phyloP scores from a whole-genome alignment of 2,113 vertebrate genomes.

The Megaceryle torquata region DNA sequence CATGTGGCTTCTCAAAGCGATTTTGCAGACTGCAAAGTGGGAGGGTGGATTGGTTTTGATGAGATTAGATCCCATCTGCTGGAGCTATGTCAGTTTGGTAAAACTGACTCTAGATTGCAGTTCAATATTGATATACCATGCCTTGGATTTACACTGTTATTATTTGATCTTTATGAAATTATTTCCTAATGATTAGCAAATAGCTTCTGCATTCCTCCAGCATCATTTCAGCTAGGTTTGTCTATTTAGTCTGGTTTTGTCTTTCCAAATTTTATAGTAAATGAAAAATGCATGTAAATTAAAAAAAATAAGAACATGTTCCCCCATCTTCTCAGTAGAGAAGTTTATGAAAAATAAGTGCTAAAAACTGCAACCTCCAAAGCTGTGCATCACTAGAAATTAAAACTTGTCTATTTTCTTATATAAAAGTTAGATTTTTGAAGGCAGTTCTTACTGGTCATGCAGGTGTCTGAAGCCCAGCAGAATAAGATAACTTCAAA shows the following conservation, averaged over 20 bases:
- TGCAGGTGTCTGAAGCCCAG: background rate
- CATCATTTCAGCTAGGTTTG: background rate
- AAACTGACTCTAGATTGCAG: background rate
- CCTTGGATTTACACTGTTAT: background rate
- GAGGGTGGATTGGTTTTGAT: background rate
- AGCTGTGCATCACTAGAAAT: background rate
- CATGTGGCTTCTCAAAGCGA: background rate
- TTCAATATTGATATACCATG: background rate
- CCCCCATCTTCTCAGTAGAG: background rate
- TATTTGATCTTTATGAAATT: background rate
- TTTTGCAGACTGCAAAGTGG: background rate
- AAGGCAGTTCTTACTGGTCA: background rate
- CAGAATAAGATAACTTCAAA: slow-evolving; percentile 39
- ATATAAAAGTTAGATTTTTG: background rate
- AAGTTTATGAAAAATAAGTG: background rate
- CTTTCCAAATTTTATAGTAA: background rate
- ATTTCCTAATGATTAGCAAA: background rate
- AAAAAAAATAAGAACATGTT: background rate
- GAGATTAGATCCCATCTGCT: background rate
- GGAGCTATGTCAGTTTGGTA: background rate
- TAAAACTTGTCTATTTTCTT: background rate
- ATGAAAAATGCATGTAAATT: background rate
- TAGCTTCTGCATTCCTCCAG: background rate
- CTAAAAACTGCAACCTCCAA: background rate
- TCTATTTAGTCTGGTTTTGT: background rate